These are phyloP conservation scores for Erinaceus europaeus DNA, from an alignment of 2,113 vertebrate genomes.

Conservation along the genomic window DNA sequence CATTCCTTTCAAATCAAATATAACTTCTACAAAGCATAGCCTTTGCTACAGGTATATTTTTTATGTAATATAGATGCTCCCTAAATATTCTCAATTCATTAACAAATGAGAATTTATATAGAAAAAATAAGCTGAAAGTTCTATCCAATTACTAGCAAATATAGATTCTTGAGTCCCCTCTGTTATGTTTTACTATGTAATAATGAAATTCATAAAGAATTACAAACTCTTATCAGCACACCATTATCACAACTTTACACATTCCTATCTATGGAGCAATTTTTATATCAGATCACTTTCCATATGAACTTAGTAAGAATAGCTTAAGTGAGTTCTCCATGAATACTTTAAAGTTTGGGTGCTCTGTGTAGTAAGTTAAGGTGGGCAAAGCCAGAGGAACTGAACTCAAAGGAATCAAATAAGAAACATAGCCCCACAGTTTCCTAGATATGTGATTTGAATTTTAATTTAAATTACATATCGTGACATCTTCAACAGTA, in stretches of 20 bases:
- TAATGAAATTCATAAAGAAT: background rate
- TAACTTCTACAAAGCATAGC: background rate
- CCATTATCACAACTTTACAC: conserved; percentile 23
- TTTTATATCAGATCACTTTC: background rate
- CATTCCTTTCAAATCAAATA: background rate
- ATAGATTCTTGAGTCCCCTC: background rate
- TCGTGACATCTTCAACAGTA: background rate
- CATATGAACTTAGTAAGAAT: background rate
- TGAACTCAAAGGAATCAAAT: background rate
- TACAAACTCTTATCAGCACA: background rate
- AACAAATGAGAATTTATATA: too few species aligned
- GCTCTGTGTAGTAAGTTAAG: background rate
- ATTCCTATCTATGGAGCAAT: conserved; percentile 21
- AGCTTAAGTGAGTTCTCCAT: background rate
- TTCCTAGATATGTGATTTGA: background rate
- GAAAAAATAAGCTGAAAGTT: background rate
- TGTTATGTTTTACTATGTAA: background rate
- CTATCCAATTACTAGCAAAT: background rate
- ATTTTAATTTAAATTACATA: background rate
- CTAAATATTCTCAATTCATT: background rate
- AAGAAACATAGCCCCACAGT: background rate
- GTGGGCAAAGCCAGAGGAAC: background rate
- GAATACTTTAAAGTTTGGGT: background rate
- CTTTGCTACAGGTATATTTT: background rate
- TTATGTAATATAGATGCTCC: background rate